phyloP scores from a whole-genome alignment of 2,888 invertebrate genomes.

The Hydrotaea cyrtoneurina region DNA sequence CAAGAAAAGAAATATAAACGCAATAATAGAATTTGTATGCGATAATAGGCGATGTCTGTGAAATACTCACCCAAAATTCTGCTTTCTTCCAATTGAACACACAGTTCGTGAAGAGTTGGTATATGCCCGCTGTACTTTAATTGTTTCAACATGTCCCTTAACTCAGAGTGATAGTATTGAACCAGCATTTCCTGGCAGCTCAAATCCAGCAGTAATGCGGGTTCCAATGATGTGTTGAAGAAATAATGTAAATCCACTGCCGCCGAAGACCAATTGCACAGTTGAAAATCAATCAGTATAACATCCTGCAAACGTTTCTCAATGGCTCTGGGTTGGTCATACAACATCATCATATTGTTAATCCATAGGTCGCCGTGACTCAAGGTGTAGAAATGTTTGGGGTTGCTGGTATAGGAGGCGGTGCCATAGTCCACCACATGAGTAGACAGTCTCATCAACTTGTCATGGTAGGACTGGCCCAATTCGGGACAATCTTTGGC shows the following conservation, averaged over 20 bases:
- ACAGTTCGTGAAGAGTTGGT: constrained; percentile 71
- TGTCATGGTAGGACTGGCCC: constrained; percentile 73
- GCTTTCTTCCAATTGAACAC: constrained; percentile 69
- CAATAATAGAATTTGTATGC: background rate
- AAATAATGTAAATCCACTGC: constrained; percentile 79
- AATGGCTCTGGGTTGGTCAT: constrained; percentile 68
- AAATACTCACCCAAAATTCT: constrained; percentile 70
- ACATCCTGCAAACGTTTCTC: constrained; percentile 73
- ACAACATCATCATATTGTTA: constrained; percentile 78
- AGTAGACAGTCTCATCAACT: constrained; percentile 73
- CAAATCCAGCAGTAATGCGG: constrained; percentile 74
- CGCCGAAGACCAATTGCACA: constrained; percentile 79
- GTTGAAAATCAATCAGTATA: constrained; percentile 79
- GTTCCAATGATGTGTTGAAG: constrained; percentile 76
- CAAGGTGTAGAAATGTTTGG: constrained; percentile 75
- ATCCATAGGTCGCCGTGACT: constrained; percentile 80
- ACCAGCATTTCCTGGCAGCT: constrained; percentile 77
- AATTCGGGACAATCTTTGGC: constrained; percentile 75
- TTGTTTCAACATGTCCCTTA: constrained; percentile 73
- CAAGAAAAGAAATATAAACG: constrained; percentile 75
- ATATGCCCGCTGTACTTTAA: constrained; percentile 72
- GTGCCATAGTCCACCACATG: constrained; percentile 77
- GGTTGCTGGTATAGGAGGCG: constrained; percentile 73
- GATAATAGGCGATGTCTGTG: background rate
- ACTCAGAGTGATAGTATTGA: constrained; percentile 74